These are phyloP conservation scores for Epizoanthus illoricatus DNA, from an alignment of 92 coral and sea anemone genomes.

Conservation along the genomic window DNA sequence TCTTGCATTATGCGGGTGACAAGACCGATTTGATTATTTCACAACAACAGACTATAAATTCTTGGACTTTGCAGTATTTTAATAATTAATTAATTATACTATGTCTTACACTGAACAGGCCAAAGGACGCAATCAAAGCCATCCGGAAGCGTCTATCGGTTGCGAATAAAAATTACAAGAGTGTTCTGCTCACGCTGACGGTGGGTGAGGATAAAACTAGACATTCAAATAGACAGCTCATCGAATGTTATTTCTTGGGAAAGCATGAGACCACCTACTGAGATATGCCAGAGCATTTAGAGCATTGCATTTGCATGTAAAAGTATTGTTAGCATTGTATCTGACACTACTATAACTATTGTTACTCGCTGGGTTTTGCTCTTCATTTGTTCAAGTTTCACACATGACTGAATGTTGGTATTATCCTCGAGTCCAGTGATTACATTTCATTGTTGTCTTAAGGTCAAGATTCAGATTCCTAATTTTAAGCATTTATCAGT, in stretches of 20 bases:
- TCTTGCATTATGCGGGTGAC: background rate
- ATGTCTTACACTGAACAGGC: conserved; percentile 54
- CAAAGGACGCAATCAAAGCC: conserved; percentile 95
- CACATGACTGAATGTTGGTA: too few relatives aligned
- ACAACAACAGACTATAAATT: background rate
- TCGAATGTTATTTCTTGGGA: background rate
- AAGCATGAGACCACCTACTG: conserved; percentile 4
- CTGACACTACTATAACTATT: too few relatives aligned
- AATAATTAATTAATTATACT: conserved; percentile 19
- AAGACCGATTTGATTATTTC: background rate
- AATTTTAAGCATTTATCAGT: too few relatives aligned
- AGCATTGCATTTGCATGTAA: background rate
- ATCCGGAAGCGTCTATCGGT: conserved; percentile 77
- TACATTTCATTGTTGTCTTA: too few relatives aligned
- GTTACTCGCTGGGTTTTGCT: too few relatives aligned
- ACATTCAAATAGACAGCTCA: background rate
- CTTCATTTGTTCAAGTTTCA: too few relatives aligned
- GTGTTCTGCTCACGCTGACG: conserved; percentile 90
- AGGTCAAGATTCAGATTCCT: too few relatives aligned
- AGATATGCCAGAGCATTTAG: background rate
- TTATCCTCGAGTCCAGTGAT: too few relatives aligned
- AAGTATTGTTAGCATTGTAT: too few relatives aligned
- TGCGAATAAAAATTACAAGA: conserved; percentile 85
- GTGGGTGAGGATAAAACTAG: conserved; percentile 45
- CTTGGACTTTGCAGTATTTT: conserved; percentile 15